Evolutionary conservation across 2,797 vertebrate species (phyloP).

Genomic region (Ceryle rudis): DNA sequence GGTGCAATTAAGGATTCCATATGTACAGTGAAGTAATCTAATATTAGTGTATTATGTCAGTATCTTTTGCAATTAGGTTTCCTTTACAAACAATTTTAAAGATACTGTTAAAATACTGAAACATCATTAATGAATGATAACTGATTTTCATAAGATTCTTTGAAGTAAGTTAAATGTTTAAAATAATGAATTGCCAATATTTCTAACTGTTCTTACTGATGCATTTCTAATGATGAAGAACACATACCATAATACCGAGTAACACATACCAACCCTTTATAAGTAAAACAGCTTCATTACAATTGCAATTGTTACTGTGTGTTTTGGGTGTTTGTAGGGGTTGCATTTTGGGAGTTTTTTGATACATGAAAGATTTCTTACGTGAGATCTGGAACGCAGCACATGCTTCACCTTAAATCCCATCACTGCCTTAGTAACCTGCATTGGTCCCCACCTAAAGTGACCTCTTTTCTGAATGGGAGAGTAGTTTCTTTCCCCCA

Average conservation of each 20-base stretch:
- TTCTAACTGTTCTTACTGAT: background rate
- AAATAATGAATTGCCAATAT: background rate
- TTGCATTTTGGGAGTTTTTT: background rate
- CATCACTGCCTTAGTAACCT: background rate
- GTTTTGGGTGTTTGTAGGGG: accelerated
- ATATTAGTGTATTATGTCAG: background rate
- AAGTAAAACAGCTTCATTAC: accelerated
- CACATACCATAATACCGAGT: background rate
- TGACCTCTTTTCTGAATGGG: background rate
- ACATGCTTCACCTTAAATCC: background rate
- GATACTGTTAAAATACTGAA: background rate
- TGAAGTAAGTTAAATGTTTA: background rate
- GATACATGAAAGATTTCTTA: background rate
- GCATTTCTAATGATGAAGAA: background rate
- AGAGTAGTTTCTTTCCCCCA: background rate
- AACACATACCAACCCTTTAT: background rate
- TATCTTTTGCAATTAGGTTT: background rate
- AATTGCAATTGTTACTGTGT: background rate
- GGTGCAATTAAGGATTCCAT: background rate
- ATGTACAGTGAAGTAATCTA: background rate
- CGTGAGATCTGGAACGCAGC: background rate
- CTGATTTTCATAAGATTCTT: background rate
- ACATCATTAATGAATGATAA: background rate
- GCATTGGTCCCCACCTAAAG: background rate
- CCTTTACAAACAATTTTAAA: background rate